A percentile compares a stretch with the other conserved stretches of the same genome.
These are phyloP conservation scores for Platycercus adscitus DNA, from an alignment of 2,113 vertebrate species.

Conservation along the genomic window DNA sequence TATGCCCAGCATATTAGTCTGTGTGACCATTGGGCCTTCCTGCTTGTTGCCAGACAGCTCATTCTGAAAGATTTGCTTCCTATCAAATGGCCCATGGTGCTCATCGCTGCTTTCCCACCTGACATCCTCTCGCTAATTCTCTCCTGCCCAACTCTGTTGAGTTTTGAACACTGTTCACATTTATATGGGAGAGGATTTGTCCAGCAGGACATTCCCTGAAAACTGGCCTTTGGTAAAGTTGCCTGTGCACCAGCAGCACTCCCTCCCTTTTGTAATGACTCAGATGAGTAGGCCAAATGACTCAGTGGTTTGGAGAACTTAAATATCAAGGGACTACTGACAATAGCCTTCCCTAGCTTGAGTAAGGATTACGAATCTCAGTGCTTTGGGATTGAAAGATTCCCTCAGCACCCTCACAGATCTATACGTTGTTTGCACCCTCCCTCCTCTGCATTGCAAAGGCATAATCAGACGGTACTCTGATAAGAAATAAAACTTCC, in stretches of 20 bases:
- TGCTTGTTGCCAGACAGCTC: neutral
- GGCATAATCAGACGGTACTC: neutral
- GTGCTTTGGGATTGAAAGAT: neutral
- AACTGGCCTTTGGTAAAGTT: neutral
- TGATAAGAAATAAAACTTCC: neutral
- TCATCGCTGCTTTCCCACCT: neutral
- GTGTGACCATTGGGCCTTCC: neutral
- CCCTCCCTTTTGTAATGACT: conserved; percentile 24
- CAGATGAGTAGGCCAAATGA: conserved; percentile 54
- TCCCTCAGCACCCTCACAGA: neutral
- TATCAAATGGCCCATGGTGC: neutral
- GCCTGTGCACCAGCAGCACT: neutral
- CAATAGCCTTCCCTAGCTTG: conserved; percentile 7
- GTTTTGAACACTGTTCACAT: neutral
- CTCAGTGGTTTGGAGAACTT: conserved; percentile 56
- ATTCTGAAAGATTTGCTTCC: neutral
- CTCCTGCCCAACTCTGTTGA: neutral
- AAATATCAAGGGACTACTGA: conserved; percentile 44
- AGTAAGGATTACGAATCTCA: conserved; percentile 31
- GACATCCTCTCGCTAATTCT: neutral
- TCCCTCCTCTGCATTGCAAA: neutral
- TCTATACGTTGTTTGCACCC: neutral
- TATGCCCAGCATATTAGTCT: neutral
- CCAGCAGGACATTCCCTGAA: neutral
- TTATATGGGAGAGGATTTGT: neutral